Evolutionary conservation across 2,888 invertebrate species (phyloP).

Genomic region (Andrena hattorfiana): DNA sequence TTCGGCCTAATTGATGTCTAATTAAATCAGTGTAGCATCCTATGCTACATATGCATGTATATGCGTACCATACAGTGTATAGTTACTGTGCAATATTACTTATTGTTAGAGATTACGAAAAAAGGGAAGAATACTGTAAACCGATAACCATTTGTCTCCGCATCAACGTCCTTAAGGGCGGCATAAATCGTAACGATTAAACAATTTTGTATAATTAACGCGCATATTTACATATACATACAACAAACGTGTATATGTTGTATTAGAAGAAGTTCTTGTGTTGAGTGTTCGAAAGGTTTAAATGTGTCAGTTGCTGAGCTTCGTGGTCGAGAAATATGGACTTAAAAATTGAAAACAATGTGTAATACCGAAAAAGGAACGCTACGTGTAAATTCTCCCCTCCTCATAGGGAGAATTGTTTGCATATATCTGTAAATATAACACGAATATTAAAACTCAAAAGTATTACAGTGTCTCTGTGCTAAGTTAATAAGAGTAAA

Average conservation of each 20-base stretch:
- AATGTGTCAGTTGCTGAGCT: neutral
- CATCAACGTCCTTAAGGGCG: constrained; percentile 1
- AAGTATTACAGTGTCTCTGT: constrained; percentile 38
- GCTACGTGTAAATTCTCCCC: constrained; percentile 62
- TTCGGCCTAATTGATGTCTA: constrained; percentile 51
- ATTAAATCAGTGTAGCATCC: constrained; percentile 25
- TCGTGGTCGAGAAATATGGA: neutral
- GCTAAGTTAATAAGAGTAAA: constrained; percentile 30
- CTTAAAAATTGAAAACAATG: neutral
- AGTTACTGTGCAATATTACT: neutral
- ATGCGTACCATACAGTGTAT: neutral
- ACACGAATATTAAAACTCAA: constrained; percentile 22
- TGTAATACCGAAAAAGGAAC: constrained; percentile 12
- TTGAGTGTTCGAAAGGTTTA: neutral
- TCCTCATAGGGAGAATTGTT: constrained; percentile 24
- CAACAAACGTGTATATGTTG: constrained; percentile 7
- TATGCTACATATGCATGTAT: neutral
- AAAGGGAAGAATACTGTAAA: neutral
- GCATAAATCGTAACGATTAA: neutral
- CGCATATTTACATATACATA: neutral
- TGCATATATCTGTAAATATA: constrained; percentile 71
- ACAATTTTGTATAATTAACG: constrained; percentile 22
- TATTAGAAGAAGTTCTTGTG: constrained; percentile 3
- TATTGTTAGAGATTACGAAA: neutral
- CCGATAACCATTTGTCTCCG: constrained; percentile 14